These are phyloP conservation scores for Hylaeus volcanicus DNA, from an alignment of 1,140 invertebrate genomes.

Conservation along the genomic window DNA sequence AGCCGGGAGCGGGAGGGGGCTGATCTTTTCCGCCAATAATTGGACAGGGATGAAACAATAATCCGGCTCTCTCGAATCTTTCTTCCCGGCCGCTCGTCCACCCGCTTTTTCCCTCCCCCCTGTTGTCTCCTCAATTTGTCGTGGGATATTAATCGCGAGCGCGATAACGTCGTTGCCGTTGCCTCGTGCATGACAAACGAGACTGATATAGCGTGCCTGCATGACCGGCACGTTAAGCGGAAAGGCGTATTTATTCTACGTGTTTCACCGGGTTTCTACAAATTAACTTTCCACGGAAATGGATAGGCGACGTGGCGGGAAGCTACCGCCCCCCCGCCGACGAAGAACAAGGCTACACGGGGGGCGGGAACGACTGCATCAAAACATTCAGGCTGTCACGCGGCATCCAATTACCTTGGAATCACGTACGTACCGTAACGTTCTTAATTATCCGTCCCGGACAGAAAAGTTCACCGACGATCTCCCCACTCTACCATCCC, in stretches of 20 bases:
- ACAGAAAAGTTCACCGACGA: background rate
- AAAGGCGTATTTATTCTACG: constrained; percentile 72
- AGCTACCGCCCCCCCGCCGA: too few relatives aligned
- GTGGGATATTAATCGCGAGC: constrained; percentile 53
- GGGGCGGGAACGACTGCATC: constrained; percentile 30
- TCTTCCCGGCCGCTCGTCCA: background rate
- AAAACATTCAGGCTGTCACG: constrained; percentile 51
- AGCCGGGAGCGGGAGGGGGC: background rate
- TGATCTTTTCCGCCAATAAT: constrained; percentile 11
- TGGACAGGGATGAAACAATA: constrained; percentile 12
- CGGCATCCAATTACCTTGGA: constrained; percentile 60
- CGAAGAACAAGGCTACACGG: constrained; percentile 3
- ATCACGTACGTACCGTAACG: constrained; percentile 56
- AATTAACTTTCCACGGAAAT: constrained; percentile 71
- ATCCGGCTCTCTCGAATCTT: constrained; percentile 8
- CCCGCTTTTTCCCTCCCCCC: constrained; percentile 7
- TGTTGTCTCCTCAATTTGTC: constrained; percentile 48
- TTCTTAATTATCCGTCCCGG: constrained; percentile 54
- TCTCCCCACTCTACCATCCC: background rate
- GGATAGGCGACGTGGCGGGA: constrained; percentile 27
- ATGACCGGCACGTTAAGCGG: constrained; percentile 62
- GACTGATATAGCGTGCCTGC: constrained; percentile 65
- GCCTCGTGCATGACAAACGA: constrained; percentile 72
- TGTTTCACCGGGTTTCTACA: constrained; percentile 69
- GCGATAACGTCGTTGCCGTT: constrained; percentile 70